Percentiles rank a stretch among this genome's conserved stretches.
Conservation (phyloP, 2,888 invertebrate species). For the Molanna angustata region DNA sequence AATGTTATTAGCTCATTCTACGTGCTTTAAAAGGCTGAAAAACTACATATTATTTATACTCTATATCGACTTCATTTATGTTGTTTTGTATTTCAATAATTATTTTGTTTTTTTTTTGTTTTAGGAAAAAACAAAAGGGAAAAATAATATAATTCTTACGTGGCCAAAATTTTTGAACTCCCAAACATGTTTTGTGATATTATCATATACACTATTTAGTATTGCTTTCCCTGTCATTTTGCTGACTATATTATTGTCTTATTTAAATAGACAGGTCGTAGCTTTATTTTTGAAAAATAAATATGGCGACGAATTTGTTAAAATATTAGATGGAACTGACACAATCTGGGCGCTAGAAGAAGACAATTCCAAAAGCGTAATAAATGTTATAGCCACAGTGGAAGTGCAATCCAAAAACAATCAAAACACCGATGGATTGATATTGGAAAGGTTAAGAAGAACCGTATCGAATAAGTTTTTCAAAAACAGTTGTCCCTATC, state of each 20-base stretch:
- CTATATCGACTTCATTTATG: no score
- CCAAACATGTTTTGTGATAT: constrained; percentile 14
- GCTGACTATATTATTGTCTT: constrained; percentile 27
- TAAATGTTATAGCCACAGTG: constrained; percentile 50
- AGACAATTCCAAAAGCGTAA: constrained; percentile 45
- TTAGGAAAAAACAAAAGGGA: constrained; percentile 17
- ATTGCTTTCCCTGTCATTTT: constrained; percentile 30
- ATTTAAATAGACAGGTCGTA: constrained; percentile 31
- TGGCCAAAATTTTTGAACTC: constrained; percentile 23
- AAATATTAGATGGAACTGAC: constrained; percentile 53
- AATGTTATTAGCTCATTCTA: no score
- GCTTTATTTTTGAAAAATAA: constrained; percentile 29
- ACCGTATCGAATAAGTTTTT: constrained; percentile 31
- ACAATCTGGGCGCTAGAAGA: constrained; percentile 55
- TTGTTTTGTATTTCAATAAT: background rate
- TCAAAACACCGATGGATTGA: constrained; percentile 19
- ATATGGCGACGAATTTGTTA: constrained; percentile 43
- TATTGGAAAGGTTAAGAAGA: constrained; percentile 32
- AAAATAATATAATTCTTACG: constrained; percentile 22
- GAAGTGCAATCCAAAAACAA: constrained; percentile 39
- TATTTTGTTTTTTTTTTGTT: constrained; percentile 8
- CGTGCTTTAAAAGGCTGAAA: no score
- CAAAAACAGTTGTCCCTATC: constrained; percentile 31
- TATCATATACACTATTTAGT: constrained; percentile 23
- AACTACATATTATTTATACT: no score